These are phyloP conservation scores for Callyntrura guangdongensis DNA, from an alignment of 2,888 invertebrate genomes.

Conservation along the genomic window DNA sequence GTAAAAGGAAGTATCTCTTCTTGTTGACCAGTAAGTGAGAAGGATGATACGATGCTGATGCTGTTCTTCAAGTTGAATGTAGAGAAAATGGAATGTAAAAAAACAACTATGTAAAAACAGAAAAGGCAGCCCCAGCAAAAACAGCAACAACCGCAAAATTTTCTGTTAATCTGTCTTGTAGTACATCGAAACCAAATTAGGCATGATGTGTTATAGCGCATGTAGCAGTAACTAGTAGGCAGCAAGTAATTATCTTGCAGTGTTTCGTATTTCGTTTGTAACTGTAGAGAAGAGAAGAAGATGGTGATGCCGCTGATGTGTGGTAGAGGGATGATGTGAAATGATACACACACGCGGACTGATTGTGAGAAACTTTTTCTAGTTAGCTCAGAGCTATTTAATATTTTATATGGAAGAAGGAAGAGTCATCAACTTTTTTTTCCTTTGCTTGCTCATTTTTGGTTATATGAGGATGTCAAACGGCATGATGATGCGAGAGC, in stretches of 20 bases:
- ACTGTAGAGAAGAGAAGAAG: background rate
- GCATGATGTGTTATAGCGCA: slow-evolving; percentile 28
- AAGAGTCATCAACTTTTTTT: no score
- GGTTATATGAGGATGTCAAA: no score
- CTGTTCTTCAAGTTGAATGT: no score
- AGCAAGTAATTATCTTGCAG: slow-evolving; percentile 55
- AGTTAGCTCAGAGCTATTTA: no score
- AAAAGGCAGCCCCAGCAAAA: background rate
- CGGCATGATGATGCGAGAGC: no score
- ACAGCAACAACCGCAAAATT: slow-evolving; percentile 46
- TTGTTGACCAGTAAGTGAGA: slow-evolving; percentile 10
- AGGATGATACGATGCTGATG: background rate
- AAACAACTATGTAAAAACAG: background rate
- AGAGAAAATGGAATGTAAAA: background rate
- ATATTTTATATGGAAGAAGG: no score
- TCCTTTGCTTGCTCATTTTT: no score
- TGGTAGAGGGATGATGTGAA: no score
- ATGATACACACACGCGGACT: no score
- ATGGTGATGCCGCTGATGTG: background rate
- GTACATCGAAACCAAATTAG: slow-evolving; percentile 64
- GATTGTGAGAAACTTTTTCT: no score
- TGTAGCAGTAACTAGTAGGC: no score
- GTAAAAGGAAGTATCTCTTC: background rate
- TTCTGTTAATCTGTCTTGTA: slow-evolving; percentile 36
- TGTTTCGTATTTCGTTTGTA: slow-evolving; percentile 11